Percentiles rank a stretch among this genome's conserved stretches.
phyloP scores from a whole-genome alignment of 2,797 vertebrate genomes.

The Vireo griseus region DNA sequence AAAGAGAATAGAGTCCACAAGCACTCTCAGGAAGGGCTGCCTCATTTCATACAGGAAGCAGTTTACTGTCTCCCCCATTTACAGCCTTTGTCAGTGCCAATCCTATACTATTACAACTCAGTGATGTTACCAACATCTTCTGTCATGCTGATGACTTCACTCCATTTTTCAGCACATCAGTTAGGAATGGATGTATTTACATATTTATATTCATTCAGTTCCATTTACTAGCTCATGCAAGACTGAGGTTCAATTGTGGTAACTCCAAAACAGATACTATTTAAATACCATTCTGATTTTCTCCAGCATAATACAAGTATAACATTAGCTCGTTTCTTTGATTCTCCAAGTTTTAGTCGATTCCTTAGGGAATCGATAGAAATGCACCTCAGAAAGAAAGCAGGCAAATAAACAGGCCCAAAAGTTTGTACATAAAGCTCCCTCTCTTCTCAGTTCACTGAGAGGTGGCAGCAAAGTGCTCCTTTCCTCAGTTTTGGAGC shows the following conservation, averaged over 20 bases:
- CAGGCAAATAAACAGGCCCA: background rate
- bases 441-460: background rate
- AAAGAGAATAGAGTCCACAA: background rate
- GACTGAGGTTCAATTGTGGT: background rate
- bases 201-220: background rate
- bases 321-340: background rate
- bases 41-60: background rate
- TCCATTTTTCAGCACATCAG: background rate
- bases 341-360: background rate
- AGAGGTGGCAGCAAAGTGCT: constrained; percentile 40
- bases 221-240: background rate
- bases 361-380: background rate
- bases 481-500: background rate
- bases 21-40: background rate
- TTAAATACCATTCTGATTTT: background rate
- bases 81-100: background rate
- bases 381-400: background rate
- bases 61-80: background rate
- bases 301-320: background rate
- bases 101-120: background rate
- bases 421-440: background rate
- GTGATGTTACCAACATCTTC: background rate
- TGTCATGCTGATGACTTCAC: background rate
- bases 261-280: background rate
- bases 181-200: background rate